Percentiles rank a stretch among this genome's conserved stretches.
phyloP scores from a whole-genome alignment of 2,797 vertebrate genomes.

The Cichlasoma orientale region DNA sequence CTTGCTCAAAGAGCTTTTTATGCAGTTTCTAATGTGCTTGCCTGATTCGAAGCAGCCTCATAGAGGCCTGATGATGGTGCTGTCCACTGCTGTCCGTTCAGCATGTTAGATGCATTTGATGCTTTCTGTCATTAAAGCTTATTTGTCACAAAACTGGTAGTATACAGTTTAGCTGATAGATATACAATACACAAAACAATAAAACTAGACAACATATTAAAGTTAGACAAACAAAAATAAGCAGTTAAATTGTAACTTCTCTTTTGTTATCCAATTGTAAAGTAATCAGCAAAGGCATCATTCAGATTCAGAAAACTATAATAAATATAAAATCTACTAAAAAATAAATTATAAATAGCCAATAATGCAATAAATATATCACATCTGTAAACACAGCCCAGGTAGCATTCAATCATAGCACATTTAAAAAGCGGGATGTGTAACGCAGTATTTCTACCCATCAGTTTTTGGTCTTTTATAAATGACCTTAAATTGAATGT shows the following conservation, averaged over 20 bases:
- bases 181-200: not conserved
- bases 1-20: conserved; percentile 33
- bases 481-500: not conserved
- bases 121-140: not conserved
- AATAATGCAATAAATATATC: too few species aligned
- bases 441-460: too few species aligned
- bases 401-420: too few species aligned
- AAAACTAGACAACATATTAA: too few species aligned
- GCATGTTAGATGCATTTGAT: not conserved
- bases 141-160: not conserved
- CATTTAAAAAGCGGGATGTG: too few species aligned
- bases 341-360: too few species aligned
- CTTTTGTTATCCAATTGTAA: not conserved
- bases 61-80: conserved; percentile 4
- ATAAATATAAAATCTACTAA: too few species aligned
- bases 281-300: not conserved
- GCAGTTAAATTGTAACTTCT: not conserved
- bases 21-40: conserved; percentile 36
- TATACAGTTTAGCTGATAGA: not conserved
- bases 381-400: too few species aligned
- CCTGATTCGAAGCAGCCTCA: conserved; percentile 14
- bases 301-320: too few species aligned
- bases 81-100: conserved; percentile 4
- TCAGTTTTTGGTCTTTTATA: not conserved
- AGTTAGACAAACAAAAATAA: not conserved